Base-by-base conservation (phyloP, 1,140 invertebrate species). In the Papilio polyxenes region DNA sequence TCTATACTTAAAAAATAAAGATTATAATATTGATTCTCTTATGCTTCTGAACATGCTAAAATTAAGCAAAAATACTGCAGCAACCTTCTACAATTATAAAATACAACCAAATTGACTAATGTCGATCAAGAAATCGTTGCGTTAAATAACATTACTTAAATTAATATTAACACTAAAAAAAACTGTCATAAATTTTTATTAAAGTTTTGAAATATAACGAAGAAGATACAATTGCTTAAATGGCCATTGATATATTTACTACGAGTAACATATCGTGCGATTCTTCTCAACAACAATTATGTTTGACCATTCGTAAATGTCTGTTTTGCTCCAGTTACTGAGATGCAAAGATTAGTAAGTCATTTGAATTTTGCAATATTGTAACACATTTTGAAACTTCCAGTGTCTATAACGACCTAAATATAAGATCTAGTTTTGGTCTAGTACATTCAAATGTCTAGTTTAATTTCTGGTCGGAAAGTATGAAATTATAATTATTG, bases 271-370 rank as follows among this genome's bases (percentile, higher is more conserved):
- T 77, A 77, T 53, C 11, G 15, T 56, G 23, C 23, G 62, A 37
- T 62, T 79, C 53, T n/a, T 56, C 76, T 79, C 31, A 53, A 79
- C 49, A n/a, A 23, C 76, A 53, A 79, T 78, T 62, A 78, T 79
- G 53, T 56, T 79, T 79, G 76, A 79, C 76, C 76, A 79, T 79
- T 79, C 76, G 37, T 59, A 53, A 79, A 79, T 79, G 53, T 59
- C 76, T 79, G 76, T 79, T 79, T 59, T 56, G 76, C 76, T 53
- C 76, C 44, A 79, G 23, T 79, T 59, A 79, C 37, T 56, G 56
- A 79, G 76, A 79, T 79, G 76, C 76, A 62, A 62, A 56, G 51
- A 40, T 40, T 62, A 44, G 0, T 31, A 1, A 31, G 23, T 62
- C 51, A 79, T 53, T 72, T 62, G 53, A 10, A 20, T 79, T 79